Evolutionary conservation across 2,888 invertebrate species (phyloP), one percentile per base, ranked within the genome.

Genomic region (Dasysyrphus albostriatus): DNA sequence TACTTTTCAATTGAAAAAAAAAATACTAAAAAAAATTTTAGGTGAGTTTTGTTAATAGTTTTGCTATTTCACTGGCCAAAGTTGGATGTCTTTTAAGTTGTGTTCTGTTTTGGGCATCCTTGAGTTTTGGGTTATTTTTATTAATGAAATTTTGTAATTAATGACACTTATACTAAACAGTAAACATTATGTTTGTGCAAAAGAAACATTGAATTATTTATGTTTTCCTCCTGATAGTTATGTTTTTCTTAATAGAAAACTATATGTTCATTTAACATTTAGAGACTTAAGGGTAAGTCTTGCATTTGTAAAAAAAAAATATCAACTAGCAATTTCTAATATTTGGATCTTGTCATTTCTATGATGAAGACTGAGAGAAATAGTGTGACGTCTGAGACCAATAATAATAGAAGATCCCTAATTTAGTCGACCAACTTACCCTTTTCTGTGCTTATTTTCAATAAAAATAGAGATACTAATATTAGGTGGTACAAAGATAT

Each of bases 1-100:
- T 63, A 47, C 61, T 56, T 63, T 63, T 34, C 61, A 72, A 78
- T 78, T 72, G n/a, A 47, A 47, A 32, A n/a, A 42, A 59, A 59
- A 7, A 19, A 39, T 7, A 14, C 1, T n/a, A 59, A 19, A 39
- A 63, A 19, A n/a, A 7, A 42, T 9, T 32, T 34, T 6, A 4
- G 16, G 51, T 49, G 51, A 67, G 49, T 67, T 67, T 67, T 19
- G 47, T 34, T 37, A 67, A 67, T 67, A 37, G 67, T 49, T 67
- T 65, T 67, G 67, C 49, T 37, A 37, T 49, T 49, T 67, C 24
- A 37, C 34, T 67, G 34, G 8, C 3, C 44, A 32, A 2, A 34
- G 14, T 44, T 9, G 44, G 8, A 29, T 44, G 63, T 63, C 19
- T 29, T 29, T 44, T 29, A 32, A n/a, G 9, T n/a, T 47, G 32